Conservation (phyloP, 2,797 vertebrate species). For the Cephalopachus bancanus region DNA sequence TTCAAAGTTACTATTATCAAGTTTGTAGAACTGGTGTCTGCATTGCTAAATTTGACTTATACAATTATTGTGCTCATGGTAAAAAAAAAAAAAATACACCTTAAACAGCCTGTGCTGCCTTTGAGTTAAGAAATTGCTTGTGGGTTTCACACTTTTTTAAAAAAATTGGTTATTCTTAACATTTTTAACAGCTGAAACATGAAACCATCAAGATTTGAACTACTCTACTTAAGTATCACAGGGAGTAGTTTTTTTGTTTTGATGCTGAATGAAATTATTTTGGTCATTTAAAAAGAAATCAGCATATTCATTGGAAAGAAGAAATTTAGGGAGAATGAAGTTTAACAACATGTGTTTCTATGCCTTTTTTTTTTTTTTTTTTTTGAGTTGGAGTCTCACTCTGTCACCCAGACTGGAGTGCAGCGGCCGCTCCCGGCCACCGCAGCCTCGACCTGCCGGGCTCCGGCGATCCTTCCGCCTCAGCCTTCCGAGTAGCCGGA, state of each 20-base stretch:
- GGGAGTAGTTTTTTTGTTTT: background rate
- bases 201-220: background rate
- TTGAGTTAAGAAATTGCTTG: constrained; percentile 35
- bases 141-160: background rate
- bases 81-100: background rate
- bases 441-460: no score
- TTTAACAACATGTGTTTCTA: background rate
- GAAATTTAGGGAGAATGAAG: background rate
- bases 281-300: constrained; percentile 4
- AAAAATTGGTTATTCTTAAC: background rate
- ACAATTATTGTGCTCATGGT: background rate
- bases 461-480: no score
- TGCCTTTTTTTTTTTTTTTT: background rate
- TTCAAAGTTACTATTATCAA: background rate
- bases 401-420: no score
- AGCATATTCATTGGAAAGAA: constrained; percentile 43
- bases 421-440: no score
- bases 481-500: no score
- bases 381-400: no score
- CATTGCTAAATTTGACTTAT: background rate
- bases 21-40: background rate
- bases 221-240: background rate
- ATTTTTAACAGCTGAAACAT: constrained; percentile 6
- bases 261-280: background rate
- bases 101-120: background rate